Percentiles rank a stretch among this genome's conserved stretches.
Evolutionary conservation across 2,888 invertebrate genomes (phyloP).

Genomic region (Drosophila testacea): DNA sequence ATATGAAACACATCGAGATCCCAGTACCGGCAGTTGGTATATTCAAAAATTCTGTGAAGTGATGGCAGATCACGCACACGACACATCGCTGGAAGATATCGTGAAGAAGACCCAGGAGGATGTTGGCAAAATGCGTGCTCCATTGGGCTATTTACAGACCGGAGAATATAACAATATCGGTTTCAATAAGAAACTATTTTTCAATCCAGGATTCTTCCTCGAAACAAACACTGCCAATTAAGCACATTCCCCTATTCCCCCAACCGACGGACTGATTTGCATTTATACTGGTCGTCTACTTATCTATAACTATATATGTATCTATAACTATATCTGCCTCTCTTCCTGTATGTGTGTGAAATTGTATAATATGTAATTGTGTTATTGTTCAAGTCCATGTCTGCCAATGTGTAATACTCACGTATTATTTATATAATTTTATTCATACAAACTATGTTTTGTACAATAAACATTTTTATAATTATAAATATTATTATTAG

Average conservation of each 20-base stretch:
- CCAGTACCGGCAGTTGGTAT: slow-evolving; percentile 89
- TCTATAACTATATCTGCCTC: slow-evolving; percentile 3
- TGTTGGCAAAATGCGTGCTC: slow-evolving; percentile 84
- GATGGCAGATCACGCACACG: slow-evolving; percentile 88
- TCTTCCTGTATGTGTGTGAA: slow-evolving; percentile 2
- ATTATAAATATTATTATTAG: slow-evolving; percentile 9
- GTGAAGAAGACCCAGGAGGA: slow-evolving; percentile 88
- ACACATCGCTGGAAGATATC: slow-evolving; percentile 88
- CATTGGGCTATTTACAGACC: slow-evolving; percentile 86
- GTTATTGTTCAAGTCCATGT: slow-evolving; percentile 20
- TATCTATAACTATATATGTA: neutral
- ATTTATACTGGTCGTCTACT: slow-evolving; percentile 34
- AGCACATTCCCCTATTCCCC: slow-evolving; percentile 20
- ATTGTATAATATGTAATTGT: slow-evolving; percentile 3
- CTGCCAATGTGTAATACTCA: slow-evolving; percentile 43
- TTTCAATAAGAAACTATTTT: slow-evolving; percentile 88
- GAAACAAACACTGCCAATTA: slow-evolving; percentile 12
- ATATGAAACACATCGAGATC: slow-evolving; percentile 87
- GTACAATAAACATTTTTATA: slow-evolving; percentile 19
- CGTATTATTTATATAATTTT: slow-evolving; percentile 23
- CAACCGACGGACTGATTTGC: slow-evolving; percentile 38
- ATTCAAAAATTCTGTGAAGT: slow-evolving; percentile 89
- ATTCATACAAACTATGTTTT: slow-evolving; percentile 26
- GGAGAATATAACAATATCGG: slow-evolving; percentile 88
- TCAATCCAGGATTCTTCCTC: slow-evolving; percentile 87